phyloP scores from a whole-genome alignment of 2,113 vertebrate genomes.

The Sapayoa aenigma region DNA sequence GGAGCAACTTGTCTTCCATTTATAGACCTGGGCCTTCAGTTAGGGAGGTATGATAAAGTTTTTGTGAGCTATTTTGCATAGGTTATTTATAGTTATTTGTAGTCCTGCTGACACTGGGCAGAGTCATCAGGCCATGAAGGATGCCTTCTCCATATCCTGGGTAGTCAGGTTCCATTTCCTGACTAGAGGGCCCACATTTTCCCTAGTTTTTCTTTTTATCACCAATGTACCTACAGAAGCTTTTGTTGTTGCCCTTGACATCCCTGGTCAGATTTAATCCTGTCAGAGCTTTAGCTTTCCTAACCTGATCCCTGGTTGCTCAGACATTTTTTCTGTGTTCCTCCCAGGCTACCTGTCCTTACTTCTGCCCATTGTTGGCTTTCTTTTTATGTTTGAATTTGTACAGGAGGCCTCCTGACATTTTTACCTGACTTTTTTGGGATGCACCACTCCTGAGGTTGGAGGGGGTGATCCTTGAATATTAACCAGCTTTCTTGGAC shows the following conservation, averaged over 20 bases:
- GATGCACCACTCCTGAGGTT: neutral
- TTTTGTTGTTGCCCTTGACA: neutral
- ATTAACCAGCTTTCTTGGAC: neutral
- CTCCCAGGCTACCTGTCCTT: neutral
- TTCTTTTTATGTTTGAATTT: neutral
- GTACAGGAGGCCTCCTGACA: neutral
- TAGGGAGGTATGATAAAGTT: neutral
- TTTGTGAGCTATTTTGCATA: neutral
- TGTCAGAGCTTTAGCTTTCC: neutral
- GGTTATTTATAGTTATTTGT: neutral
- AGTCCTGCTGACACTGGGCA: neutral
- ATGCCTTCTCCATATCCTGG: neutral
- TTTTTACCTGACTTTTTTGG: neutral
- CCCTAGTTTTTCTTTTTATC: neutral
- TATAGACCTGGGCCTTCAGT: neutral
- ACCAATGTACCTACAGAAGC: neutral
- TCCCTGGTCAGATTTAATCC: neutral
- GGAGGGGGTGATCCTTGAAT: neutral
- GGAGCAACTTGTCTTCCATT: neutral
- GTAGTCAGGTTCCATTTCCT: neutral
- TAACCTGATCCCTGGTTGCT: neutral
- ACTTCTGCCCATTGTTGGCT: neutral
- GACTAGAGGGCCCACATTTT: neutral
- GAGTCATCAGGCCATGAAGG: neutral
- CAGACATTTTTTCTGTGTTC: neutral